A percentile compares a stretch with the other conserved stretches of the same genome.
These are phyloP conservation scores for Drosophila lutescens DNA, from an alignment of 2,888 invertebrate genomes.

Conservation along the genomic window DNA sequence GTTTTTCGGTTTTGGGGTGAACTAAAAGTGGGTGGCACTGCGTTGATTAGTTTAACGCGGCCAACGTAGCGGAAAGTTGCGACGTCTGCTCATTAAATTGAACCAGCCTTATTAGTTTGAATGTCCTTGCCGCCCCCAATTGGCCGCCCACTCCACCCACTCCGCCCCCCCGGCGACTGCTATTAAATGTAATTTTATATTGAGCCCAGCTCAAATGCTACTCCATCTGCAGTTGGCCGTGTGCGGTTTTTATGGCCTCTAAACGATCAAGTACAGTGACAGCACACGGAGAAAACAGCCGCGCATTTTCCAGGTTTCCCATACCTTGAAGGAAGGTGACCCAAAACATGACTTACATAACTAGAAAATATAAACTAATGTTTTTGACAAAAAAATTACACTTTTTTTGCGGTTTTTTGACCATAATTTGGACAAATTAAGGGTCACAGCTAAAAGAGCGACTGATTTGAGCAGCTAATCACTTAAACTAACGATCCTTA, in stretches of 20 bases:
- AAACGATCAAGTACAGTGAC: slow-evolving; percentile 36
- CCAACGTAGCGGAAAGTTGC: slow-evolving; percentile 76
- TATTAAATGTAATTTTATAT: slow-evolving; percentile 67
- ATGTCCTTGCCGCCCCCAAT: slow-evolving; percentile 46
- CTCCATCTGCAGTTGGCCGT: slow-evolving; percentile 39
- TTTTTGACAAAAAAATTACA: no score
- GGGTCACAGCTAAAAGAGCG: no score
- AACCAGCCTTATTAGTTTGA: slow-evolving; percentile 73
- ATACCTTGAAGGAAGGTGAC: no score
- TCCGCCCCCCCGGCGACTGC: slow-evolving; percentile 10
- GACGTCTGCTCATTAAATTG: slow-evolving; percentile 76
- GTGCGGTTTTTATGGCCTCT: slow-evolving; percentile 49
- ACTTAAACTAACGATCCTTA: no score
- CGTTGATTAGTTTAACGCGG: slow-evolving; percentile 76
- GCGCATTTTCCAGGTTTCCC: not conserved
- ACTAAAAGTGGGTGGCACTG: slow-evolving; percentile 18
- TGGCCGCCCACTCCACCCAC: not conserved
- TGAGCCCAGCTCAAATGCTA: slow-evolving; percentile 42
- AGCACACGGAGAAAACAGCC: not conserved
- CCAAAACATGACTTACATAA: no score
- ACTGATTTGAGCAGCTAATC: no score
- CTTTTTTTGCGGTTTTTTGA: no score
- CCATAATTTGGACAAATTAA: no score
- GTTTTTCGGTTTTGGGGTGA: not conserved
- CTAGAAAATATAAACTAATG: no score